Base-by-base conservation (phyloP, 53 echinoderm and acorn worm genomes). In the Actinopyga echinites region DNA sequence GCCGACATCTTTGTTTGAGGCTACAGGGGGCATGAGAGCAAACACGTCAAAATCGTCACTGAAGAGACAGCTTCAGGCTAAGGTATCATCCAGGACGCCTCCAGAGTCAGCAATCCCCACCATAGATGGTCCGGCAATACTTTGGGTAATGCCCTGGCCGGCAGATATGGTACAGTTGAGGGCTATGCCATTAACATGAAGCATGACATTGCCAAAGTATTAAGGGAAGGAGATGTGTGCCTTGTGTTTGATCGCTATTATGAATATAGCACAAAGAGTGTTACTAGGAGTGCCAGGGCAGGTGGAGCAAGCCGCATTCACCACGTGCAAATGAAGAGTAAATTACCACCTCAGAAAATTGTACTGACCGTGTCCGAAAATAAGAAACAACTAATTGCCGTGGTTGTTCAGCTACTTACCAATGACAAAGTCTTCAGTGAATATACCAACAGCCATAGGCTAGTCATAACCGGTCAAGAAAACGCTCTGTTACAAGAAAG, bases 91-190 rank as follows among this genome's bases (percentile, higher is more conserved):
- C 23, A 33, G 59, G 36, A 36, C 30, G 21, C n/a, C 65, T n/a
- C 3, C 64, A n/a, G 64, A 28, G 8, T 36, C 54, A 1, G 55
- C 33, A 44, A 36, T 57, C 24, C 56, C 42, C 21, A 61, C 83
- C 38, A 44, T 87, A 34, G 88, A 87, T 83, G 74, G 88, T 4
- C 71, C 29, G 42, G 83, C 84, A 57, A 31, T 84, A 57, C 78
- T 88, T 3, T 88, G 83, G 85, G 64, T 63, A 22, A 74, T 74
- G 71, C 83, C 37, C 26, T 87, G 88, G 88, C 88, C 83, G 11
- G 86, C 58, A 10, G 45, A n/a, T n/a, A 74, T 74, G 71, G 55
- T 23, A 55, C 84, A 29, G 74, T 84, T 8, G 21, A 21, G 17
- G 56, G 74, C 74, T 84, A 73, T 74, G 58, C 55, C 13, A 49